Base-by-base conservation (phyloP, 1,140 invertebrate species). In the Atta colombica region DNA sequence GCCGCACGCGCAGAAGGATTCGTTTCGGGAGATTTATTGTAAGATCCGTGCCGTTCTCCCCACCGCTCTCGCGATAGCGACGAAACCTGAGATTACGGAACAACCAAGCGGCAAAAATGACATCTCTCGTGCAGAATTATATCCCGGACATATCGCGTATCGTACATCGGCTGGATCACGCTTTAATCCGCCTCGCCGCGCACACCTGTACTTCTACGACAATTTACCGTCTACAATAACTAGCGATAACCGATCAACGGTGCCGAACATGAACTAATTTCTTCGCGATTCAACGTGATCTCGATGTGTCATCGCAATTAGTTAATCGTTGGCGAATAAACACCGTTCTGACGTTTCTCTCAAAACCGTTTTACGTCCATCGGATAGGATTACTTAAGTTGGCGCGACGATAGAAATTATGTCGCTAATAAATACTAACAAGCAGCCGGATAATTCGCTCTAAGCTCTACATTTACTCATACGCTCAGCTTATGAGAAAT, bases 1-100 rank as follows among this genome's bases (percentile, higher is more conserved):
- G 58, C 25, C 53, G 84, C 66, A 16, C 58, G 35, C 72, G 25
- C 63, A 72, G 39, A 90, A 77, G 88, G 77, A 89, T 89, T 90
- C 85, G 80, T 65, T 88, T 86, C 85, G 45, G 45, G 68, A 78
- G 72, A 90, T 90, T 87, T 68, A 51, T 51, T 1, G 66, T 21
- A 75, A 58, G 72, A 75, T 55, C 77, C 51, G 53, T 28, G 45
- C 39, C 49, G 49, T 82, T 71, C 66, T 35, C 31, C 72, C 58
- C 74, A 63, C 65, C 74, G 71, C 66, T 16, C 51, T 45, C 39
- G 66, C 21, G 66, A 14, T 18, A 28, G 14, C 25, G 25, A 14
- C 66, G 45, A 77, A 55, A 77, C 74, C 25, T 39, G 25, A 53
- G 53, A 82, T 74, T 60, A 31, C 68, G 68, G n/a, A 35, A 84